phyloP scores from a whole-genome alignment of 2,888 invertebrate species.

The Nemotelus pantherinus region DNA sequence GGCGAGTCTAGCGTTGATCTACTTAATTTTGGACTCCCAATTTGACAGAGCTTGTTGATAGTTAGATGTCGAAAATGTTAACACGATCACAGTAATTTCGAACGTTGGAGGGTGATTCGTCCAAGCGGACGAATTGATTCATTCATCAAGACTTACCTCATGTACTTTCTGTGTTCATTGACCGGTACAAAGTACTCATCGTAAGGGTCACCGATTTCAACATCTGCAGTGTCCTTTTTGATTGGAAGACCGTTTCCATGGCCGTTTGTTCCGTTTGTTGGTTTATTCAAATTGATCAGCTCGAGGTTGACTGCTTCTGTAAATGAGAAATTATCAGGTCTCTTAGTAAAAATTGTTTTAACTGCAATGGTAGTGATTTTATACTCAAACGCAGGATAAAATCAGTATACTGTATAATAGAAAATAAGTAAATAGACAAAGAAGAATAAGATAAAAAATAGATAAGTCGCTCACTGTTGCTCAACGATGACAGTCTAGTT shows the following conservation, averaged over 20 bases:
- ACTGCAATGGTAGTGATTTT: too few species aligned
- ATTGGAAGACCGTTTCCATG: slow-evolving; percentile 68
- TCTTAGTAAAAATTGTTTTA: too few species aligned
- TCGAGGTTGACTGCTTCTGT: slow-evolving; percentile 82
- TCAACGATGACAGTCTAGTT: too few species aligned
- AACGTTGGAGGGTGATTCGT: background rate
- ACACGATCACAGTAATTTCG: too few species aligned
- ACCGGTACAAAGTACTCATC: slow-evolving; percentile 88
- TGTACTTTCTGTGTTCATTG: slow-evolving; percentile 84
- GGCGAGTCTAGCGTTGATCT: slow-evolving; percentile 12
- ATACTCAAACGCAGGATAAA: slow-evolving; percentile 1
- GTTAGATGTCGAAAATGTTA: too few species aligned
- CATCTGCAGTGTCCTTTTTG: slow-evolving; percentile 74
- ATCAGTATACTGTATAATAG: background rate
- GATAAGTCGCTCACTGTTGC: too few species aligned
- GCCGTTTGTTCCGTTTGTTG: slow-evolving; percentile 69
- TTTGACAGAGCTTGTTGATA: too few species aligned
- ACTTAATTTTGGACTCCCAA: slow-evolving; percentile 26
- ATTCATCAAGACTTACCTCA: slow-evolving; percentile 70
- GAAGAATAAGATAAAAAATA: background rate
- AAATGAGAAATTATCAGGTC: slow-evolving; percentile 50
- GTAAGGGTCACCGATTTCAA: slow-evolving; percentile 76
- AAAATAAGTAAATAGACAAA: background rate
- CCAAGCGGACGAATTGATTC: background rate
- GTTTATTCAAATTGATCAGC: slow-evolving; percentile 77